Conservation (phyloP, 2,797 vertebrate genomes). For the Centropyge bicolor region DNA sequence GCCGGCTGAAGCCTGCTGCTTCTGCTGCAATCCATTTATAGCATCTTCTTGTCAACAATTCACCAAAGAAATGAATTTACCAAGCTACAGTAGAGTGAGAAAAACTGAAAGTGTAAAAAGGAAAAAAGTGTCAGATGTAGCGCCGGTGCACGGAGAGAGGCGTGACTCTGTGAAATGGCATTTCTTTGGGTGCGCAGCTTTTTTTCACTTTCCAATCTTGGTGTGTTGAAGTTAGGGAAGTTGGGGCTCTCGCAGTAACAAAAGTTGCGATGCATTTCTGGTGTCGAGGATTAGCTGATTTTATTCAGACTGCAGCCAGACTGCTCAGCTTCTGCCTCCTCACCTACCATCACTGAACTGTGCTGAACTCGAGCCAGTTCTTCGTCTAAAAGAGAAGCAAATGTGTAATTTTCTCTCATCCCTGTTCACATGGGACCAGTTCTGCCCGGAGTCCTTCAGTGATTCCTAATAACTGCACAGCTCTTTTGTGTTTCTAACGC, state of each 20-base stretch:
- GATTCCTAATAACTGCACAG: conserved; percentile 11
- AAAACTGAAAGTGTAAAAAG: neutral
- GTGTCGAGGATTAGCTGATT: conserved; percentile 15
- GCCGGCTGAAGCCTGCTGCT: conserved; percentile 12
- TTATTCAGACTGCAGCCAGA: conserved; percentile 16
- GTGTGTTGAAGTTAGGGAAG: neutral
- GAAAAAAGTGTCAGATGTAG: conserved; percentile 14
- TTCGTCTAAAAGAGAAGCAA: neutral
- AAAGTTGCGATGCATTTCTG: conserved; percentile 7
- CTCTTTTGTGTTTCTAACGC: conserved; percentile 6
- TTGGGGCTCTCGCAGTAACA: neutral
- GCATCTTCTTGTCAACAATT: conserved; percentile 33
- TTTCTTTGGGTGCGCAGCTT: conserved; percentile 18
- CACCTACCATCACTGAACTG: neutral
- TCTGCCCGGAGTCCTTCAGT: neutral
- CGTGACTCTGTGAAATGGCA: conserved; percentile 34
- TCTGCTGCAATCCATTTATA: conserved; percentile 31
- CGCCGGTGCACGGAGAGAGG: neutral
- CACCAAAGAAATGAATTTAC: conserved; percentile 26
- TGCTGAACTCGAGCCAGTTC: neutral
- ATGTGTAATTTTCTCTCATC: conserved; percentile 2
- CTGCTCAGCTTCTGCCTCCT: neutral
- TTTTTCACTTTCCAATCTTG: neutral
- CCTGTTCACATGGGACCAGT: neutral
- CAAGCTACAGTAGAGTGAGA: neutral